Conservation (phyloP, 1,140 invertebrate genomes). For the Euschistus heros region DNA sequence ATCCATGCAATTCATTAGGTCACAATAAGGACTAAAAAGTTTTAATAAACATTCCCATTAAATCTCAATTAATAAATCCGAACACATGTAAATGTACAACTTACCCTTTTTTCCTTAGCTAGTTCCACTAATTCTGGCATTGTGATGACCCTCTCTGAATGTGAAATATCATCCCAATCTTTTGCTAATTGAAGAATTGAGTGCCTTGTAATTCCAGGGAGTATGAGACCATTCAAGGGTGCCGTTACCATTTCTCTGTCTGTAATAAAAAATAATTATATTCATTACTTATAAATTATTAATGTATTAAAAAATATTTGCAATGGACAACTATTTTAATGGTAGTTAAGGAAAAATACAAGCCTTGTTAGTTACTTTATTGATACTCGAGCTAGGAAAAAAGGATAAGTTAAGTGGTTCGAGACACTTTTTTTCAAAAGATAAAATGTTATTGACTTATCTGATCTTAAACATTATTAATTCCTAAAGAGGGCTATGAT, state of each 20-base stretch:
- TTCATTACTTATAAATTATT: background rate
- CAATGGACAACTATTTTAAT: background rate
- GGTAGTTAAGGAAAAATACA: background rate
- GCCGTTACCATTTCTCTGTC: conserved; percentile 88
- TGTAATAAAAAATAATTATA: conserved; percentile 36
- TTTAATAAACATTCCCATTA: too few species aligned
- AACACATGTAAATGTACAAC: conserved; percentile 32
- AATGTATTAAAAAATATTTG: background rate
- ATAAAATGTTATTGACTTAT: too few species aligned
- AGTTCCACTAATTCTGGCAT: conserved; percentile 74
- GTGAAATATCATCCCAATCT: conserved; percentile 80
- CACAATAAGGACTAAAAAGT: background rate
- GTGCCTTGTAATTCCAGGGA: conserved; percentile 86
- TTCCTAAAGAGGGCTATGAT: too few species aligned
- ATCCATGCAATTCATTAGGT: too few species aligned
- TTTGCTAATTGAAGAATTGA: conserved; percentile 71
- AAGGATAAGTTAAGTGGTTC: too few species aligned
- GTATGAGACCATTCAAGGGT: conserved; percentile 79
- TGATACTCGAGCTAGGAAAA: too few species aligned
- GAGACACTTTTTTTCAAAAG: too few species aligned
- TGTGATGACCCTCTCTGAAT: conserved; percentile 71
- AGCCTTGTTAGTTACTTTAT: too few species aligned
- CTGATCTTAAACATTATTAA: too few species aligned
- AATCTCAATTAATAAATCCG: too few species aligned
- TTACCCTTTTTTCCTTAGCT: conserved; percentile 72